A percentile compares a stretch with the other conserved stretches of the same genome.
phyloP scores from a whole-genome alignment of 2,797 vertebrate species.

The Amblyraja radiata region DNA sequence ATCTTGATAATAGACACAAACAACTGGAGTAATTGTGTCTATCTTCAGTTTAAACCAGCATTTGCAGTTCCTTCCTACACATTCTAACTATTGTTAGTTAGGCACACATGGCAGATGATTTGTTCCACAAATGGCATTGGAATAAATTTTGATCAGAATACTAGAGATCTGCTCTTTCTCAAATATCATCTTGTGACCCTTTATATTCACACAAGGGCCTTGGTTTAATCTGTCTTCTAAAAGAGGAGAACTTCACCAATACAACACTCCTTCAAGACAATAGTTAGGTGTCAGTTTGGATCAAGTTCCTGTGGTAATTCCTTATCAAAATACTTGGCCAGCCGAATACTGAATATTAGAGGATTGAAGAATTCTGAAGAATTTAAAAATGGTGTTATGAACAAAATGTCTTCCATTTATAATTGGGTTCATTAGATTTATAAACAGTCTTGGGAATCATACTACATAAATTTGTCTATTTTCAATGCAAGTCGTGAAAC shows the following conservation, averaged over 20 bases:
- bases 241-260: neutral
- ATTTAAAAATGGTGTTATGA: neutral
- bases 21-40: too few species aligned
- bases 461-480: neutral
- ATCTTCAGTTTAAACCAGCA: too few species aligned
- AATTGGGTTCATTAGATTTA: too few species aligned
- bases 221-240: neutral
- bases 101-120: neutral
- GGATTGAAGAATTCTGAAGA: neutral
- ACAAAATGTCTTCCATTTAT: neutral
- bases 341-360: neutral
- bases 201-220: neutral
- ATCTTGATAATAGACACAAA: neutral
- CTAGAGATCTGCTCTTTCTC: neutral
- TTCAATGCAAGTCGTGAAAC: neutral
- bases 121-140: neutral
- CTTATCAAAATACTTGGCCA: neutral
- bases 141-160: neutral
- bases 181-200: neutral
- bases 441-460: neutral
- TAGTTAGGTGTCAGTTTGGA: neutral
- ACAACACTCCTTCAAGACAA: neutral
- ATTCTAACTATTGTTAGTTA: neutral
- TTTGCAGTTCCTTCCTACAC: too few species aligned
- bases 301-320: neutral